phyloP scores from a whole-genome alignment of 2,113 vertebrate species.

The Rhea pennata region DNA sequence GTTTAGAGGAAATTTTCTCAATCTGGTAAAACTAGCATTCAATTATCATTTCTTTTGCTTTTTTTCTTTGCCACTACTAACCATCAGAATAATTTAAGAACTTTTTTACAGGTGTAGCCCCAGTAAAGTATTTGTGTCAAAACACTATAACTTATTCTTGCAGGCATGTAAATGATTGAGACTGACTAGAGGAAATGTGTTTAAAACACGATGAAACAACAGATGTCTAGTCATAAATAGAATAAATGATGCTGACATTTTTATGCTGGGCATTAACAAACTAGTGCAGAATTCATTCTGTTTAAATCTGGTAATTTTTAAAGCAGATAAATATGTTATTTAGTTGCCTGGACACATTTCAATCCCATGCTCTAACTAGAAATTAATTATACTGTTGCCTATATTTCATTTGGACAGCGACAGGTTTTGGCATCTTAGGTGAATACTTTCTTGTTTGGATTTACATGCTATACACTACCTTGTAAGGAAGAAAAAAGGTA shows the following conservation, averaged over 20 bases:
- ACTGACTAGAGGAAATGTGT: not conserved
- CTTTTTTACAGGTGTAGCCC: not conserved
- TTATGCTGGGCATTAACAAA: not conserved
- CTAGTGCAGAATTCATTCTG: not conserved
- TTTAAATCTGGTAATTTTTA: not conserved
- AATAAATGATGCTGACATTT: not conserved
- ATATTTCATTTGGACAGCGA: not conserved
- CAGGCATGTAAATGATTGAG: not conserved
- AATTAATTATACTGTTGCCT: not conserved
- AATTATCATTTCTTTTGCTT: not conserved
- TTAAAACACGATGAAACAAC: constrained; percentile 3
- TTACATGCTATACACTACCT: not conserved
- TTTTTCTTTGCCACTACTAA: not conserved
- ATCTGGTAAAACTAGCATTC: not conserved
- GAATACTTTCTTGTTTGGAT: not conserved
- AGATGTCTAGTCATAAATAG: not conserved
- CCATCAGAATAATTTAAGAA: not conserved
- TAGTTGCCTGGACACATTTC: not conserved
- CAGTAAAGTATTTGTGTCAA: not conserved
- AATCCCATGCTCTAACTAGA: not conserved
- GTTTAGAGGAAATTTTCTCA: not conserved
- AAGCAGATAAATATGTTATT: not conserved
- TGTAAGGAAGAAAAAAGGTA: not conserved
- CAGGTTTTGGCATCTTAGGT: not conserved
- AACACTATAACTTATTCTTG: not conserved